phyloP scores from a whole-genome alignment of 2,113 vertebrate species.

The Alces alces region DNA sequence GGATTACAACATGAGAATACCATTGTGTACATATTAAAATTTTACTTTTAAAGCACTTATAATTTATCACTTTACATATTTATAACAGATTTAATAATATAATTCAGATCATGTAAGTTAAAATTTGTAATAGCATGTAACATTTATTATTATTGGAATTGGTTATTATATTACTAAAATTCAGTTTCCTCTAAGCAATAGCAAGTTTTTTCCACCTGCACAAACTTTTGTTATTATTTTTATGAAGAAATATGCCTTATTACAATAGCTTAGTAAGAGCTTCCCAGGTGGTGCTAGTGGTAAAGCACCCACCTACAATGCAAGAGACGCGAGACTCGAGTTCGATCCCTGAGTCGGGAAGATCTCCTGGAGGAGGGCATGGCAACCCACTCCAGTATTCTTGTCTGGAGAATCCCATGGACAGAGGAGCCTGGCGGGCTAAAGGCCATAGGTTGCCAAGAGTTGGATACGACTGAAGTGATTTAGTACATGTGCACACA shows the following conservation, averaged over 20 bases:
- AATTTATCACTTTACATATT: slow-evolving; percentile 23
- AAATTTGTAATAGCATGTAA: neutral
- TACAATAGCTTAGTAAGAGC: neutral
- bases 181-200: neutral
- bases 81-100: slow-evolving; percentile 12
- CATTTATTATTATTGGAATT: slow-evolving; percentile 12
- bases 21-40: neutral
- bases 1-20: neutral
- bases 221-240: slow-evolving; percentile 37
- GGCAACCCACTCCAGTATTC: neutral
- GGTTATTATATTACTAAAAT: slow-evolving; percentile 4
- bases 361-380: neutral
- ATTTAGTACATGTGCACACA: neutral
- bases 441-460: neutral
- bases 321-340: rapidly evolving
- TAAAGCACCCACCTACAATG: neutral
- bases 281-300: neutral
- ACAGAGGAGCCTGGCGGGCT: neutral
- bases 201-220: neutral
- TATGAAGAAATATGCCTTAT: slow-evolving; percentile 33
- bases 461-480: neutral
- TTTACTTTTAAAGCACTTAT: slow-evolving; percentile 48
- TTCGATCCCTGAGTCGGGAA: neutral
- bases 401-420: neutral
- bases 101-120: neutral